These are phyloP conservation scores for Myotis daubentonii DNA, from an alignment of 2,797 vertebrate species.

Conservation along the genomic window DNA sequence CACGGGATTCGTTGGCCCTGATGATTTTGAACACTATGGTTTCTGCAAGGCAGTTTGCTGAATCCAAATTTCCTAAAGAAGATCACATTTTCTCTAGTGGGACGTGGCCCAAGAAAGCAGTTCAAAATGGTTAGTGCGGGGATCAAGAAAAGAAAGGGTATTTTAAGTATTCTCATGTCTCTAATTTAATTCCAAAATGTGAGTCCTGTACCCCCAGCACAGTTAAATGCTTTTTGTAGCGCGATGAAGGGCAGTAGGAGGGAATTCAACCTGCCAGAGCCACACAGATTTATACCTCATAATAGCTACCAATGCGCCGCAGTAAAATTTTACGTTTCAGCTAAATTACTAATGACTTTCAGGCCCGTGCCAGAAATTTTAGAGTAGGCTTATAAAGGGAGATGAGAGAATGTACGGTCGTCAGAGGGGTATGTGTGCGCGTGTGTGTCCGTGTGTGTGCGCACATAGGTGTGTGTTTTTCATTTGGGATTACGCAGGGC, in stretches of 20 bases:
- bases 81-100: slow-evolving; percentile 41
- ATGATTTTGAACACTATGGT: not conserved
- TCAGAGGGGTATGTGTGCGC: not conserved
- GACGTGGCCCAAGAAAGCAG: slow-evolving; percentile 50
- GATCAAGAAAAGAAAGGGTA: slow-evolving; percentile 43
- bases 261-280: slow-evolving; percentile 77
- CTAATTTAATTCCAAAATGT: slow-evolving; percentile 68
- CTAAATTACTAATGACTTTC: slow-evolving; percentile 85
- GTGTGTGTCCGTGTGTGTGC: not conserved
- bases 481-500: slow-evolving; percentile 76
- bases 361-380: slow-evolving; percentile 81
- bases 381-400: slow-evolving; percentile 76
- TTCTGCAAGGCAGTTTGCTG: slow-evolving; percentile 18
- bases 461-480: slow-evolving; percentile 41
- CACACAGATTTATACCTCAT: slow-evolving; percentile 82
- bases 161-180: slow-evolving; percentile 55
- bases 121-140: slow-evolving; percentile 49
- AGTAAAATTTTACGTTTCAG: slow-evolving; percentile 82
- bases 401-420: slow-evolving; percentile 77
- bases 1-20: not conserved
- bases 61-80: slow-evolving; percentile 36
- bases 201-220: slow-evolving; percentile 54
- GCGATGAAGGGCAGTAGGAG: slow-evolving; percentile 50
- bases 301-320: slow-evolving; percentile 81
- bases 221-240: slow-evolving; percentile 69